Evolutionary conservation across 2,888 invertebrate genomes (phyloP).

Genomic region (Camponotus fellah): DNA sequence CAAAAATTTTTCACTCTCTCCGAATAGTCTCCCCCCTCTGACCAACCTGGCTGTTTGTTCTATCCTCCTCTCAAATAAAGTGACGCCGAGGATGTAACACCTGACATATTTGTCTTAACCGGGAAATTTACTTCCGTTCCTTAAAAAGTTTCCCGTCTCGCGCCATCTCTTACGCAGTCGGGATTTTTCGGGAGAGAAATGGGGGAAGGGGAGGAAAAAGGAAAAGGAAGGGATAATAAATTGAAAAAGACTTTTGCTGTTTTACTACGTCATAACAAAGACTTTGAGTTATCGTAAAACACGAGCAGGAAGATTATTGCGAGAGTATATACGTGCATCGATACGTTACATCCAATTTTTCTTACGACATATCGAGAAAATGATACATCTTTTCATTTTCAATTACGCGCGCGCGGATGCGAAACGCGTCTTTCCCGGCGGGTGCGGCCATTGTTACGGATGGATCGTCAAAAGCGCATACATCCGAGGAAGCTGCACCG

Average conservation of each 20-base stretch:
- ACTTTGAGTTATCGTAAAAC: neutral
- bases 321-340: neutral
- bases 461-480: slow-evolving; percentile 28
- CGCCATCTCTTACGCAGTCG: neutral
- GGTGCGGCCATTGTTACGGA: slow-evolving; percentile 6
- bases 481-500: slow-evolving; percentile 17
- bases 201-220: neutral
- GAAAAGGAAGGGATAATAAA: neutral
- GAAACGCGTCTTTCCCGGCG: neutral
- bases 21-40: slow-evolving; percentile 48
- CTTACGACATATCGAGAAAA: slow-evolving; percentile 20
- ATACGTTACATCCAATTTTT: slow-evolving; percentile 13
- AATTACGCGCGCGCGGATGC: slow-evolving; percentile 18
- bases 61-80: slow-evolving; percentile 58
- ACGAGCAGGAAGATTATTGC: neutral
- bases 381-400: slow-evolving; percentile 50
- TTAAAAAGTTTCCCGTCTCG: slow-evolving; percentile 1
- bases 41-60: slow-evolving; percentile 56
- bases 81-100: slow-evolving; percentile 71
- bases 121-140: slow-evolving; percentile 43
- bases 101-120: slow-evolving; percentile 66
- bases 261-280: neutral
- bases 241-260: neutral
- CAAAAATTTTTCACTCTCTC: slow-evolving; percentile 61
- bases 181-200: neutral